Base-by-base conservation (phyloP, 2,113 vertebrate genomes). In the Morphnarchus princeps region DNA sequence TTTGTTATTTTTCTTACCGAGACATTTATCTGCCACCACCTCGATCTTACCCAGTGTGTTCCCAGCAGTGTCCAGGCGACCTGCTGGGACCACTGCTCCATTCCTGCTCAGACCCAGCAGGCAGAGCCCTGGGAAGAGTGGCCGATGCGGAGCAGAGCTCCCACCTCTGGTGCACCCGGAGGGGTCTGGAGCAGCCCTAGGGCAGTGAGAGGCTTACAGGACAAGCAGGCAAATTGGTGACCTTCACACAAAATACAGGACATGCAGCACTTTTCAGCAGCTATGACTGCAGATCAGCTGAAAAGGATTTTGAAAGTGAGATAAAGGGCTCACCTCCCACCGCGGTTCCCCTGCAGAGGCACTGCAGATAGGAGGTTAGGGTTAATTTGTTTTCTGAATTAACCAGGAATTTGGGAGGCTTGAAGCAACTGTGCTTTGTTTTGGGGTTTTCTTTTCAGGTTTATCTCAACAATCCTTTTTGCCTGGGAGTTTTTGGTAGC, bases 351-450 rank as follows among this genome's bases (percentile, higher is more conserved):
- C 89, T 79, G 81, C 81, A 82, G 93, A 94, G 94, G 29, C 36
- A 58, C 52, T 54, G 36, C 34, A 91, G 80, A 89, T 76, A 87
- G 83, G 43, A 95, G 52, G 49, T 54, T 79, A 45, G 78, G 58
- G 91, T 93, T 89, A 79, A 94, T 97, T 97, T 92, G 93, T 94
- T 95, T 94, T 87, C 89, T 76, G 89, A 95, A 95, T 94, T 82
- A 93, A 90, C 65, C 43, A 79, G 66, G 84, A 79, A 82, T 94
- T 72, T 71, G 40, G 42, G n/a, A 93, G 38, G 58, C 78, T 95
- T 85, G 89, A 82, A 96, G 57, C 67, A 79, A 80, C 71, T 93
- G 59, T 25, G 18, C 49, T 94, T 82, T 91, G 90, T 89, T 95
- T 93, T 74, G 57, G 52, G n/a, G 20, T 0, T 0, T 49, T 85